Evolutionary conservation across 2,113 vertebrate genomes (phyloP), one percentile per base, ranked within the genome.

Genomic region (Damaliscus lunatus): DNA sequence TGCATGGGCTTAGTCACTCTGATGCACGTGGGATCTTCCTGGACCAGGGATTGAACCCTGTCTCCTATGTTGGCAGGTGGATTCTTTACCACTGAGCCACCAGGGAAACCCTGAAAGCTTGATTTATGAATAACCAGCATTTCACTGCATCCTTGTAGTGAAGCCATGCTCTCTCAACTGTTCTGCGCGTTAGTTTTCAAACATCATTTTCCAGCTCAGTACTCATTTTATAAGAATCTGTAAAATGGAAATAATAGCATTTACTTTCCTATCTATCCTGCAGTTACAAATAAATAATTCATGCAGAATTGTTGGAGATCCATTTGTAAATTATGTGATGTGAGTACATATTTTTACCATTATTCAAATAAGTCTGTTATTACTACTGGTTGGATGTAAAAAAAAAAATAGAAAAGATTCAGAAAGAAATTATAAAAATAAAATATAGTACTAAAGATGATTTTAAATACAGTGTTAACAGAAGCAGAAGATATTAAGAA

Each of bases 221-320:
- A 67, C 8, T 86, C 36, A 15, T 40, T 88, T 96, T 88, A 77
- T 1, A 1, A 88, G 71, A 57, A 80, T 82, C 3, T 82, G 36
- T 93, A 59, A 48, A 91, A 83, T 86, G 16, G 16, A 96, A 77
- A 93, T 48, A 6, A 21, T 89, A 93, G 1, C 21, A 64, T 46
- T 92, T 97, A 77, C 19, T 97, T 96, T 94, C 80, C 64, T 93
- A 40, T 96, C 67, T 64, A 46, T 67, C 21, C 17, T 92, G 10
- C 5, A 74, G 48, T 97, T 90, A 91, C 78, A 97, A 81, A 43
- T 82, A 96, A 94, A 64, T 90, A 89, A 96, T 94, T 71, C 33
- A 92, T 62, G 50, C 1, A 93, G 88, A 95, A 97, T 25, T 62
- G 90, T 91, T 25, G 33, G 80, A 91, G 13, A 90, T 60, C 29